Evolutionary conservation across 2,797 vertebrate genomes (phyloP), one percentile per base, ranked within the genome.

Genomic region (Enteromius fasciolatus): DNA sequence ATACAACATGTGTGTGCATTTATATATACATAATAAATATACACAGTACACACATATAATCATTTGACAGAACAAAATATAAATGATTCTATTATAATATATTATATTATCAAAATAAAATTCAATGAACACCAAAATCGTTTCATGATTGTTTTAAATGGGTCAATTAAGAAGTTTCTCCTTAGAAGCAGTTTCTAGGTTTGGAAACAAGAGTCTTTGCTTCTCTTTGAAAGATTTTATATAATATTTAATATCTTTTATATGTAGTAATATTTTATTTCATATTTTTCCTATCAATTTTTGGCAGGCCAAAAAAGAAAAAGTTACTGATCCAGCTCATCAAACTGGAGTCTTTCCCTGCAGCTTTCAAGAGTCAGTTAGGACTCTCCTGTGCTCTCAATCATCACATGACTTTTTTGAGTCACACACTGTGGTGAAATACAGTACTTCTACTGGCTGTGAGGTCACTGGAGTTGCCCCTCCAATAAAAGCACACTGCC

Each of bases 401-500:
- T 68, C 63, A 54, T 44, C 59, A 67, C 33, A 25, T 75, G 39
- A 33, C 59, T 66, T 54, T 67, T 64, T 64, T 9, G 17, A 81
- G 67, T 61, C 23, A 36, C 28, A 39, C 12, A 15, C 39, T 20
- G 28, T 15, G 8, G 78, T 66, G 31, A 82, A 67, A 82, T 44
- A 57, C 12, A 82, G 72, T 67, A 63, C 48, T 28, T 41, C 59
- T 57, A 20, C 20, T 76, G 36, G 48, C 61, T 76, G 48, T 46
- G 23, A 82, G 61, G 36, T 74, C 61, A 76, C 61, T 20, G 33
- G 61, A 11, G 20, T 18, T 18, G 54, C 28, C 12, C 68, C 15
- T 64, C 20, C 48, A 82, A 57, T 82, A 68, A 82, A 82, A 75
- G 33, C 11, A 39, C 61, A 54, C 12, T 41, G 68, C 54, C 20